Evolutionary conservation across 2,113 vertebrate species (phyloP), one percentile per base, ranked within the genome.

Genomic region (Nicator chloris): DNA sequence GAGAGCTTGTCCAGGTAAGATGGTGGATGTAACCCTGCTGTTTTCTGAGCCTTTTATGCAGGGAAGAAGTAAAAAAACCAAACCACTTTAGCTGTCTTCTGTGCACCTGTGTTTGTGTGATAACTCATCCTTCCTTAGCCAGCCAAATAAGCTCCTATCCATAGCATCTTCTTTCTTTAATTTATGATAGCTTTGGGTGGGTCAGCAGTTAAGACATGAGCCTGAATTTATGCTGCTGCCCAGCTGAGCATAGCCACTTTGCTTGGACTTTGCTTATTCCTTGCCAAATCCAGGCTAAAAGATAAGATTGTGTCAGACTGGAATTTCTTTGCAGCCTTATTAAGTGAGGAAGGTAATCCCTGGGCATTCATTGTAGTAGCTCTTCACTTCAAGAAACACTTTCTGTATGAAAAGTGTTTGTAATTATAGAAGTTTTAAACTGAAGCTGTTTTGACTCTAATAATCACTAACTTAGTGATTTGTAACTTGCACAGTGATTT

Each of bases 1-100:
- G 98, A 73, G 99, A 99, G 96, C 98, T 99, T 88, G 99, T 99
- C 89, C 99, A 99, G 99, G 99, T 99, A 97, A 96, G 96, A 12
- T 4, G 10, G 57, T 4, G 19, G 12, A 37, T 0, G 0, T 19
- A 26, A 17, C 3, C 5, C 1, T 24, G 82, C 40, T 50, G 6
- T 70, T 86, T 30, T 28, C 30, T 39, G 27, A 61, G 14, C 3
- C 13, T 54, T 69, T 71, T 57, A 10, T 59, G 4, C 10, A 31
- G 85, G 17, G 63, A 77, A 27, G 4, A 51, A 60, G 42, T 27
- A 20, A 57, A 40, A 73, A 22, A 31, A 20, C 15, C 10, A 9
- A 54, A 20, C 3, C 31, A n/a, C 28, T 91, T 84, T 1, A 15
- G 0, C 40, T 56, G 12, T 75, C 12, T 50, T 45, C 24, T 82